Evolutionary conservation across 2,113 vertebrate species (phyloP), one percentile per base, ranked within the genome.

Genomic region (Typhlomys cinereus): DNA sequence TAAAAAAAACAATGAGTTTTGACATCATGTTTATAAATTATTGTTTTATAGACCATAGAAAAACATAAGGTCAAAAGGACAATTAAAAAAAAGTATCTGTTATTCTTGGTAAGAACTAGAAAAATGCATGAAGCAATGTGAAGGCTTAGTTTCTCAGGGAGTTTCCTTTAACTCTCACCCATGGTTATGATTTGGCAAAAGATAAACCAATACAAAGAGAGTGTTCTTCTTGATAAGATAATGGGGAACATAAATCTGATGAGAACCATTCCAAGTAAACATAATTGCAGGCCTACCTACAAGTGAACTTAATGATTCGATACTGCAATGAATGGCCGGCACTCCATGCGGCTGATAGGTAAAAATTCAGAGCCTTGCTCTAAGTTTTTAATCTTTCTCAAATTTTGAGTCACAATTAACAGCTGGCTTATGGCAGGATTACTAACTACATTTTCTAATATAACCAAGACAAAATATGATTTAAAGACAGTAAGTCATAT

Each of bases 1-100:
- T 97, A 97, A 97, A 98, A 98, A 85, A 93, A 89, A 94, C 97
- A 95, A 96, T 95, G 95, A 96, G 71, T 94, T 96, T 93, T 74
- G 52, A 92, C 82, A 75, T 50, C 54, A 90, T 93, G 96, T 97
- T 97, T 95, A 91, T 96, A 95, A 93, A 85, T 73, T 93, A 93
- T 92, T 84, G 59, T 92, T 94, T 87, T 64, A 88, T 90, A 81
- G 94, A 95, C 80, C 95, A 94, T 96, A 93, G 95, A 97, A 98
- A 96, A 96, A 73, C 92, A 95, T 93, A 96, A 95, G 86, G 67
- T 97, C 95, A 90, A 96, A 97, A 93, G 87, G 73, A 94, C 88
- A 93, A 73, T 95, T 94, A 80, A 97, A 97, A 96, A 95, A 97
- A 96, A 90, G 39, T 91, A 95, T 67, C 76, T 95, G 92, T 95